Evolutionary conservation across 1,140 invertebrate species (phyloP).

Genomic region (Nephila pilipes): DNA sequence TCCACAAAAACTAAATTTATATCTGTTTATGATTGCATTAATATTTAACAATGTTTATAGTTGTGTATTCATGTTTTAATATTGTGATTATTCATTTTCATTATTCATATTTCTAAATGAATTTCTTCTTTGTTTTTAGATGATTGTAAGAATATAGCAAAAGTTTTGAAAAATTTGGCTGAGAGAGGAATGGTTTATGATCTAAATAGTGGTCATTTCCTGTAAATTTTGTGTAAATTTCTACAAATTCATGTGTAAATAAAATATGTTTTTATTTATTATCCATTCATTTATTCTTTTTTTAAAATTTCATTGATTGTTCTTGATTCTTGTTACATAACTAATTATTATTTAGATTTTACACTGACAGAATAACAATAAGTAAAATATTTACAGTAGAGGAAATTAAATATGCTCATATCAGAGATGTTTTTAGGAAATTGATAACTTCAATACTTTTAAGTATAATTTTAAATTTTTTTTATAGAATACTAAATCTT

Average conservation of each 20-base stretch:
- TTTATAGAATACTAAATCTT: too few relatives aligned
- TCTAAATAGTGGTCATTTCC: neutral
- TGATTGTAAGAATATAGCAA: constrained; percentile 82
- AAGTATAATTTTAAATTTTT: too few relatives aligned
- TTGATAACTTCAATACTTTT: too few relatives aligned
- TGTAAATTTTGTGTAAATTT: too few relatives aligned
- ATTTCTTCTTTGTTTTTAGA: constrained; percentile 79
- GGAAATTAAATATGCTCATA: too few relatives aligned
- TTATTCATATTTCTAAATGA: neutral
- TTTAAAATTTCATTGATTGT: neutral
- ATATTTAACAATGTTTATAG: neutral
- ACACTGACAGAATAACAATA: too few relatives aligned
- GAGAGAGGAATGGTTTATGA: constrained; percentile 79
- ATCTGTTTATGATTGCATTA: neutral
- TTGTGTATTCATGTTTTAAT: neutral
- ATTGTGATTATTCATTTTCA: too few relatives aligned
- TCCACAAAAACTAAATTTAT: neutral
- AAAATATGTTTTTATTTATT: constrained; percentile 19
- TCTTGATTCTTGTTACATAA: neutral
- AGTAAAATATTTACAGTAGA: too few relatives aligned
- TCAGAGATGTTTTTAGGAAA: too few relatives aligned
- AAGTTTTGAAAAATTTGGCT: constrained; percentile 80
- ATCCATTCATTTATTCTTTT: neutral
- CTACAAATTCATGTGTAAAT: neutral
- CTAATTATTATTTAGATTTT: too few relatives aligned